These are phyloP conservation scores for Cyclina sinensis DNA, from an alignment of 1,140 invertebrate species.

Conservation along the genomic window DNA sequence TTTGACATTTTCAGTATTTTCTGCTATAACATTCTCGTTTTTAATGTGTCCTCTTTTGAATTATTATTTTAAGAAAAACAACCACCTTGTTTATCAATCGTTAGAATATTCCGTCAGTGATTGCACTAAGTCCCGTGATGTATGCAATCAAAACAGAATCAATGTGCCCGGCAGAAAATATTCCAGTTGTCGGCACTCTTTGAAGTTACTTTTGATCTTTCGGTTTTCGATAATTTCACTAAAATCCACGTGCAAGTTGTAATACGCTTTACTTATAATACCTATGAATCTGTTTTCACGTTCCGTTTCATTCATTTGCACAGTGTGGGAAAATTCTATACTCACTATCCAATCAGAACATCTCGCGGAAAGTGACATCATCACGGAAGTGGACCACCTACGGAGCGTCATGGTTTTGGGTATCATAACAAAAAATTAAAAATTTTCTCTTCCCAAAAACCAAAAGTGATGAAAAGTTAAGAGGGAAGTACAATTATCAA, in stretches of 20 bases:
- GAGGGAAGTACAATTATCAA: constrained; percentile 1
- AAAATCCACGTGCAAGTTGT: constrained; percentile 59
- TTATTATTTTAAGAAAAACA: no score
- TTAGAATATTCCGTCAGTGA: neutral
- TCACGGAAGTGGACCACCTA: neutral
- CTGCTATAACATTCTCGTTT: no score
- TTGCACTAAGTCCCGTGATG: neutral
- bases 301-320: constrained; percentile 53
- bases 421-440: neutral
- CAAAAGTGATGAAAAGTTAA: constrained; percentile 17
- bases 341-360: neutral
- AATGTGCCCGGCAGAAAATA: neutral
- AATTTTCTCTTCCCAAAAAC: constrained; percentile 1
- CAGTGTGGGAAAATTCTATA: constrained; percentile 55
- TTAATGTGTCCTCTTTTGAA: no score
- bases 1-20: neutral
- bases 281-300: constrained; percentile 31
- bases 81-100: neutral
- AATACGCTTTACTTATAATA: constrained; percentile 38
- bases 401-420: neutral
- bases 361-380: constrained; percentile 7
- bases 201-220: constrained; percentile 53
- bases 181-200: constrained; percentile 47
- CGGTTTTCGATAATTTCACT: constrained; percentile 51
- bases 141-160: neutral